A percentile compares a stretch with the other conserved stretches of the same genome.
phyloP scores from a whole-genome alignment of 2,113 vertebrate species.

The Laticauda colubrina region DNA sequence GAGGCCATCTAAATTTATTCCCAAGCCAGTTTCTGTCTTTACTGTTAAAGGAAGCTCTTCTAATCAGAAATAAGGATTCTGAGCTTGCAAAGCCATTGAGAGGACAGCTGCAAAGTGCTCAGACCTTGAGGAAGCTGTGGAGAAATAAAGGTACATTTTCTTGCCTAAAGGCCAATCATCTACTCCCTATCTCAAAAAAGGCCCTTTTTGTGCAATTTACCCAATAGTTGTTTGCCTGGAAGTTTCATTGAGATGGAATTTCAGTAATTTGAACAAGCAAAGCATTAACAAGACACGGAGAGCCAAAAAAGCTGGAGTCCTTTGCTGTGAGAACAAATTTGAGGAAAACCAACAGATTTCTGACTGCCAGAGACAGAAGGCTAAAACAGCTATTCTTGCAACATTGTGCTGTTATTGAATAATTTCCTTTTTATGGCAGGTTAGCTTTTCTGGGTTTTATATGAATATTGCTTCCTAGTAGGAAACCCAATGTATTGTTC shows the following conservation, averaged over 20 bases:
- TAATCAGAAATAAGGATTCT: neutral
- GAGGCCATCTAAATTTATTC: neutral
- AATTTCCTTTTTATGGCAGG: neutral
- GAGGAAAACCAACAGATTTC: neutral
- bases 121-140: neutral
- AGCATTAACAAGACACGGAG: neutral
- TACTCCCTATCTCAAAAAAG: neutral
- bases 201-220: neutral
- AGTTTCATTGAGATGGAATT: neutral
- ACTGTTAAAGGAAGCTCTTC: neutral
- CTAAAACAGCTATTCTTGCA: constrained; percentile 13
- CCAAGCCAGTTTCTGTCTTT: neutral
- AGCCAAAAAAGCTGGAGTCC: neutral
- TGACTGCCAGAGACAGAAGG: fast-evolving
- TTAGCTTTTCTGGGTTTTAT: neutral
- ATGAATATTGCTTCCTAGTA: neutral
- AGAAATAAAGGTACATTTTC: neutral
- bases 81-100: neutral
- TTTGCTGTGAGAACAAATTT: constrained; percentile 5
- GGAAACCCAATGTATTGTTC: too few relatives aligned
- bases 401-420: neutral
- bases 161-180: neutral
- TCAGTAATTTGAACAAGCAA: neutral
- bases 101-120: neutral
- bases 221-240: neutral